These are phyloP conservation scores for Drosophila cognata DNA, from an alignment of 2,888 invertebrate genomes.

Conservation along the genomic window DNA sequence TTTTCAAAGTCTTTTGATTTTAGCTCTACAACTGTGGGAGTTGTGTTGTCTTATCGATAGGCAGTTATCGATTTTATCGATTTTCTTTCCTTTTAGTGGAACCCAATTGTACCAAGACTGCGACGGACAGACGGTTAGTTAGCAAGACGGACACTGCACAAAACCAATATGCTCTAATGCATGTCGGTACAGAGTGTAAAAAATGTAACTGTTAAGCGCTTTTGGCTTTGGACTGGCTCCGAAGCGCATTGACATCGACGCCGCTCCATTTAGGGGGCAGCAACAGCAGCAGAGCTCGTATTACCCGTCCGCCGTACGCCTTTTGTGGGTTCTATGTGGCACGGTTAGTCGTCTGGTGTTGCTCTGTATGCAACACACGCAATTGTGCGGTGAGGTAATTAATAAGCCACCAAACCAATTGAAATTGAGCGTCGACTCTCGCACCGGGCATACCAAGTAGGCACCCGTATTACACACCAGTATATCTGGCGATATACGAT, in stretches of 20 bases:
- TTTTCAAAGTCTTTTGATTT: neutral
- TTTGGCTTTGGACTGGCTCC: conserved; percentile 44
- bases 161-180: neutral
- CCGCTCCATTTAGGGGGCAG: conserved; percentile 70
- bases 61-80: neutral
- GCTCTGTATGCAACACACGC: conserved; percentile 71
- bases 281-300: conserved; percentile 39
- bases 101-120: neutral
- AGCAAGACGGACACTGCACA: neutral
- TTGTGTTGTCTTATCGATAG: neutral
- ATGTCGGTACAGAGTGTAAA: neutral
- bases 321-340: conserved; percentile 74
- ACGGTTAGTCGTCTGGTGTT: conserved; percentile 30
- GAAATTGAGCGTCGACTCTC: conserved; percentile 69
- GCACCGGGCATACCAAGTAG: conserved; percentile 74
- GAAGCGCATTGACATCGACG: conserved; percentile 71
- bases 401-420: conserved; percentile 73
- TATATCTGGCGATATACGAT: conserved; percentile 21
- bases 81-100: neutral
- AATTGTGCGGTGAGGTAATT: conserved; percentile 77
- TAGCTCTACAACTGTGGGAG: neutral
- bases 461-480: conserved; percentile 18
- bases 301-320: conserved; percentile 55
- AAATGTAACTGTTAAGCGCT: conserved; percentile 35
- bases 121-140: neutral